These are phyloP conservation scores for Oligia strigilis DNA, from an alignment of 2,888 invertebrate genomes.

Conservation along the genomic window DNA sequence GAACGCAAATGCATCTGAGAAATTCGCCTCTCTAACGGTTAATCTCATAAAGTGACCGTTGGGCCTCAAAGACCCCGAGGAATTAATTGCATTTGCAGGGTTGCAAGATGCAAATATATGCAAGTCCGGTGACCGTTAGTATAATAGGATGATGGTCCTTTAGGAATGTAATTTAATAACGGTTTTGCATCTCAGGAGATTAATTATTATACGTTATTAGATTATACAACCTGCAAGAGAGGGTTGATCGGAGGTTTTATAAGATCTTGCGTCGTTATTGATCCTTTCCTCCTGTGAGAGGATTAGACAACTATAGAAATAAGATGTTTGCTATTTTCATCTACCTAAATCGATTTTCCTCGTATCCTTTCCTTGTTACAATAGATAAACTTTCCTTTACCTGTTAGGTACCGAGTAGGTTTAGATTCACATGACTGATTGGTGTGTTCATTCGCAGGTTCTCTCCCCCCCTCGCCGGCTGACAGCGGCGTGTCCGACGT, in stretches of 20 bases:
- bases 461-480: slow-evolving; percentile 98
- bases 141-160: slow-evolving; percentile 49
- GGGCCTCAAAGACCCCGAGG: slow-evolving; percentile 66
- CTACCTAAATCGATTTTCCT: slow-evolving; percentile 8
- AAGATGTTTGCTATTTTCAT: not conserved
- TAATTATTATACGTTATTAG: slow-evolving; percentile 35
- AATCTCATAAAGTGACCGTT: slow-evolving; percentile 78
- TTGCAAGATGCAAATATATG: slow-evolving; percentile 80
- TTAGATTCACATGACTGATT: slow-evolving; percentile 24
- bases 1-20: slow-evolving; percentile 81
- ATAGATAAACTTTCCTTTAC: not conserved
- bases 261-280: not conserved
- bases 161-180: slow-evolving; percentile 57
- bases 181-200: slow-evolving; percentile 56
- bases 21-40: slow-evolving; percentile 78
- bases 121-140: slow-evolving; percentile 76
- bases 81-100: slow-evolving; percentile 75
- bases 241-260: slow-evolving; percentile 5
- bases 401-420: not conserved
- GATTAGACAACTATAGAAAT: not conserved
- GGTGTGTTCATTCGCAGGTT: slow-evolving; percentile 91
- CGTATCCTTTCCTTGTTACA: not conserved
- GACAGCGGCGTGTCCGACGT: slow-evolving; percentile 99
- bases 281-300: not conserved
- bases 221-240: slow-evolving; percentile 17